Conservation (phyloP, 2,113 vertebrate species). For the Pedionomus torquatus region DNA sequence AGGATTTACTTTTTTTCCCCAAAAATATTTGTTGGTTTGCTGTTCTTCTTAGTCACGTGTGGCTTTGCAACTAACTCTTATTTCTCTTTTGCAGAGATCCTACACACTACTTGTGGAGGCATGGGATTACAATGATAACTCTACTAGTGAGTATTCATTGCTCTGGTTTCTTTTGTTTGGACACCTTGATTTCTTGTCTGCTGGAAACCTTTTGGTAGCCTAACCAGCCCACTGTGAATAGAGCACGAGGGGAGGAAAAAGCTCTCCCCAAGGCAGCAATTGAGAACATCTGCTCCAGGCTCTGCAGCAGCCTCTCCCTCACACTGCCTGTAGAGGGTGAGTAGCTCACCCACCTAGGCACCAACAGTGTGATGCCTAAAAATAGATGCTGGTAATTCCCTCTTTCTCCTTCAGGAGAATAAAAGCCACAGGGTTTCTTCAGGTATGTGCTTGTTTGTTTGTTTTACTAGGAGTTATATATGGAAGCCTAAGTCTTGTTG, state of each 20-base stretch:
- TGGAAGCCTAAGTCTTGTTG: neutral
- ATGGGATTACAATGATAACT: constrained; percentile 94
- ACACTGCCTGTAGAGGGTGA: neutral
- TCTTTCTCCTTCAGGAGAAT: neutral
- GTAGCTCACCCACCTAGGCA: neutral
- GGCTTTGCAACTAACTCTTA: constrained; percentile 25
- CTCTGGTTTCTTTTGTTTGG: neutral
- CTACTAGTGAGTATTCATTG: constrained; percentile 85
- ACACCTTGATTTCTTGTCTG: neutral
- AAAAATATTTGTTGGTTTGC: neutral
- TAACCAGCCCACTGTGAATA: neutral
- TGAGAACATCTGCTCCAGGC: neutral
- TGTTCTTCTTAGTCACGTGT: neutral
- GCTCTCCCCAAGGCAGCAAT: neutral
- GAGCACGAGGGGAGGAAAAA: neutral
- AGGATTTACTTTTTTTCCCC: neutral
- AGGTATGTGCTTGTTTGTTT: neutral
- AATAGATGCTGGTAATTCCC: constrained; percentile 30
- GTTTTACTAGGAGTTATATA: neutral
- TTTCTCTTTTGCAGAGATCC: constrained; percentile 88
- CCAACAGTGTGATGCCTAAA: neutral
- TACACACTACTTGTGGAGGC: constrained; percentile 97
- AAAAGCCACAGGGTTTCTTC: neutral
- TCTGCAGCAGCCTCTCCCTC: neutral
- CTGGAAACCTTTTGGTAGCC: neutral